A percentile compares a stretch with the other conserved stretches of the same genome.
Conservation (phyloP, 2,797 vertebrate genomes). For the Malurus leucopterus region DNA sequence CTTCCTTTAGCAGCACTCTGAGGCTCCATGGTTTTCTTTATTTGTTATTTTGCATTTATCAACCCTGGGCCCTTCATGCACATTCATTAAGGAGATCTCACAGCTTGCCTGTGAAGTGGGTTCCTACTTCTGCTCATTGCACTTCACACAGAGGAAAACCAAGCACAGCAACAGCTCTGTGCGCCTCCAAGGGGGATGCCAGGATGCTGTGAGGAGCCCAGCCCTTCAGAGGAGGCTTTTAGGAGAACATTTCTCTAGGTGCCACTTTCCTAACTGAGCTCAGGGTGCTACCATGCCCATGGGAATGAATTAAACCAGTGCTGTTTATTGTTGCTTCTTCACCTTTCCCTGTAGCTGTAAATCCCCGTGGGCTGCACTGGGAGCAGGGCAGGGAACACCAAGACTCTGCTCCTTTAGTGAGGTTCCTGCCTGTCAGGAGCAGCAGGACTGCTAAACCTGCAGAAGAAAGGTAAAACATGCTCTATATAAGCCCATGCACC, state of each 20-base stretch:
- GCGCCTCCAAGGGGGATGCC: background rate
- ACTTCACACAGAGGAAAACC: background rate
- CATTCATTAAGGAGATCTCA: background rate
- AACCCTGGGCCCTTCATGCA: background rate
- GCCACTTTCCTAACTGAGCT: background rate
- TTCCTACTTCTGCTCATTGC: background rate
- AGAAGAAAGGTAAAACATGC: background rate
- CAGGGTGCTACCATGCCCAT: background rate
- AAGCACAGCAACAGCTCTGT: background rate
- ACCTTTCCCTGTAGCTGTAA: background rate
- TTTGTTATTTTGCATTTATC: conserved; percentile 5
- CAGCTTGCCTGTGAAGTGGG: background rate
- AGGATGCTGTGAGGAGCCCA: background rate
- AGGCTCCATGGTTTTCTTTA: background rate
- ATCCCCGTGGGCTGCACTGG: background rate
- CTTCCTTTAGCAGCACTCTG: background rate
- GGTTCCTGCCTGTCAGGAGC: background rate
- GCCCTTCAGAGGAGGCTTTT: background rate
- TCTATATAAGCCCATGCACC: background rate
- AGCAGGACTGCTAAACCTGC: background rate
- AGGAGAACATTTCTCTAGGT: background rate
- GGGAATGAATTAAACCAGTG: background rate
- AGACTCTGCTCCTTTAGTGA: background rate
- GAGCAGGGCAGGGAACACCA: background rate
- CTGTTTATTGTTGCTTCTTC: background rate